Evolutionary conservation across 2,113 vertebrate species (phyloP).

Genomic region (Pseudorhombus dupliciocellatus): DNA sequence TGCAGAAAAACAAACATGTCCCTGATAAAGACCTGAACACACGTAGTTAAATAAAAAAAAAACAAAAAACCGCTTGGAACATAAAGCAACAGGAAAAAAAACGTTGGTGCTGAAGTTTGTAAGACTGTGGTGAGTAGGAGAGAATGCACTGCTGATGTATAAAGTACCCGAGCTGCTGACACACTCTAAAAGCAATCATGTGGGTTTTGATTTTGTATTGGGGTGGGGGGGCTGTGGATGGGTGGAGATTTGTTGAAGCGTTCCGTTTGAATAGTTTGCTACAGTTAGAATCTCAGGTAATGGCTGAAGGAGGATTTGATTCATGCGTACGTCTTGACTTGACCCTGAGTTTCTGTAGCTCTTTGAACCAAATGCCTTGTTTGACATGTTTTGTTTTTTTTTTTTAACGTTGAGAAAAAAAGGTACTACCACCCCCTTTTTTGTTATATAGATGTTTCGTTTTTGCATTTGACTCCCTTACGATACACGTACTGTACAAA

Average conservation of each 20-base stretch:
- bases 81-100: conserved; percentile 31
- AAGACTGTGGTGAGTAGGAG: background rate
- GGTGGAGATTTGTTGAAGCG: conserved; percentile 5
- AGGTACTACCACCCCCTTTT: conserved; percentile 47
- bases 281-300: conserved; percentile 73
- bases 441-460: conserved; percentile 19
- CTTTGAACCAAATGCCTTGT: conserved; percentile 72
- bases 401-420: conserved; percentile 33
- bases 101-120: conserved; percentile 10
- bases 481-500: conserved; percentile 43
- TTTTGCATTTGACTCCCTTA: conserved; percentile 44
- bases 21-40: conserved; percentile 48
- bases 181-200: conserved; percentile 51
- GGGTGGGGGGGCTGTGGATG: conserved; percentile 8
- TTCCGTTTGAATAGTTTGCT: conserved; percentile 44
- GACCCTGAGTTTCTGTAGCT: conserved; percentile 50
- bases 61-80: conserved; percentile 26
- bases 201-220: conserved; percentile 26
- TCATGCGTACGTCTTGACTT: conserved; percentile 34
- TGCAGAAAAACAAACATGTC: background rate
- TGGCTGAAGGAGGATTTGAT: conserved; percentile 41
- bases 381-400: conserved; percentile 36
- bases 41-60: conserved; percentile 31
- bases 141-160: conserved; percentile 32
- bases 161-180: conserved; percentile 56